A percentile compares a stretch with the other conserved stretches of the same genome.
Evolutionary conservation across 1,140 invertebrate genomes (phyloP).

Genomic region (Asbolus verrucosus): DNA sequence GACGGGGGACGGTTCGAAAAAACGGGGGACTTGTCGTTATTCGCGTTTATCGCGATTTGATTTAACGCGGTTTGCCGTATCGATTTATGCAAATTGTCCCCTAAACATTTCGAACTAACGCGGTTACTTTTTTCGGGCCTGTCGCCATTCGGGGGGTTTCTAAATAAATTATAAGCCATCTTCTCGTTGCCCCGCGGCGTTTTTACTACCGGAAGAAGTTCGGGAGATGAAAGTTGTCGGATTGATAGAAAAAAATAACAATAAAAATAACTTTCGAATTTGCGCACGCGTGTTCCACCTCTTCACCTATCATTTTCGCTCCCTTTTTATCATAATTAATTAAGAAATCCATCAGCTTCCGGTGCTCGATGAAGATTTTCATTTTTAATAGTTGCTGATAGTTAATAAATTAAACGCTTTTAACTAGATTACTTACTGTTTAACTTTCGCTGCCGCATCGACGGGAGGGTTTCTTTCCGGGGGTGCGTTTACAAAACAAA

Average conservation of each 20-base stretch:
- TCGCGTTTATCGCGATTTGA: slow-evolving; percentile 41
- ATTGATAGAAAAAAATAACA: neutral
- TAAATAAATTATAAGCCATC: slow-evolving; percentile 31
- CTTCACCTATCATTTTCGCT: slow-evolving; percentile 17
- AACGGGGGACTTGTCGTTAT: slow-evolving; percentile 9
- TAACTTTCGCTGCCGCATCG: slow-evolving; percentile 5
- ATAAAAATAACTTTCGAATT: slow-evolving; percentile 16
- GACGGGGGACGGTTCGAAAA: slow-evolving; percentile 9
- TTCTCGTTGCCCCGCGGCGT: slow-evolving; percentile 1
- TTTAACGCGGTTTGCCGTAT: slow-evolving; percentile 43
- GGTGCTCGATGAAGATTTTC: slow-evolving; percentile 10
- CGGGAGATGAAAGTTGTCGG: neutral
- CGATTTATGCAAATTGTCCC: slow-evolving; percentile 48
- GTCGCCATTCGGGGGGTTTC: neutral
- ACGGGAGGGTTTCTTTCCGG: slow-evolving; percentile 2
- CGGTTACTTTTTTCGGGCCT: slow-evolving; percentile 10
- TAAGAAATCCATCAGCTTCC: slow-evolving; percentile 20
- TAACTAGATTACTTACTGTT: slow-evolving; percentile 26
- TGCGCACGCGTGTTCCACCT: slow-evolving; percentile 1
- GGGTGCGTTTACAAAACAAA: no score
- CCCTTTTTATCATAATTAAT: slow-evolving; percentile 35
- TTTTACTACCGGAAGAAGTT: neutral
- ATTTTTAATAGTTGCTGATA: slow-evolving; percentile 21
- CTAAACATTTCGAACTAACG: slow-evolving; percentile 26
- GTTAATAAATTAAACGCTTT: slow-evolving; percentile 30